These are phyloP conservation scores for Drosophila formosana DNA, from an alignment of 2,888 invertebrate species.

Conservation along the genomic window DNA sequence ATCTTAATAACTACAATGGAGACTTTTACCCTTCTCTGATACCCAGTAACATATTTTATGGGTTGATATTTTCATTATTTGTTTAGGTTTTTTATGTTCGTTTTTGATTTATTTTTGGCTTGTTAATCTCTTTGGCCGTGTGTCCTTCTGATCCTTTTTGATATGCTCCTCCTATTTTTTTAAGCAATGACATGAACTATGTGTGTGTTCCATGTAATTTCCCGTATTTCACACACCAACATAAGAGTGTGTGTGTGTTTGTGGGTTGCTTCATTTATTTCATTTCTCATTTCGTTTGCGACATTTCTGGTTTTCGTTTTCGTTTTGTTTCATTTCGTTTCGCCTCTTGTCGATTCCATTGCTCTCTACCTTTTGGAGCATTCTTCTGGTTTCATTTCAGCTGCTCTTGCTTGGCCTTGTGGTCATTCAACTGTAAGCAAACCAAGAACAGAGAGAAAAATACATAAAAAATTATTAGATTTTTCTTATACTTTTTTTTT, in stretches of 20 bases:
- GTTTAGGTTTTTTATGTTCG: slow-evolving; percentile 14
- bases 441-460: slow-evolving; percentile 58
- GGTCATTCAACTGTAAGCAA: slow-evolving; percentile 75
- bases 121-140: slow-evolving; percentile 52
- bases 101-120: slow-evolving; percentile 50
- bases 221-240: slow-evolving; percentile 19
- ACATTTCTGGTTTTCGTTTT: slow-evolving; percentile 35
- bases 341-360: slow-evolving; percentile 30
- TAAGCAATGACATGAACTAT: slow-evolving; percentile 15
- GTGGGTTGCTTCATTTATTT: slow-evolving; percentile 62
- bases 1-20: neutral
- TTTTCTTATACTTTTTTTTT: slow-evolving; percentile 42
- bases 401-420: slow-evolving; percentile 57
- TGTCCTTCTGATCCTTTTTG: slow-evolving; percentile 44
- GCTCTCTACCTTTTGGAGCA: slow-evolving; percentile 49
- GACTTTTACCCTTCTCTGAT: neutral
- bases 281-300: slow-evolving; percentile 55
- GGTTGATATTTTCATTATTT: slow-evolving; percentile 14
- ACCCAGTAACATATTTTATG: neutral
- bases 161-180: slow-evolving; percentile 10
- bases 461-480: slow-evolving; percentile 73
- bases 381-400: slow-evolving; percentile 51
- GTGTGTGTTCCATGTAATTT: slow-evolving; percentile 55
- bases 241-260: slow-evolving; percentile 32
- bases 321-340: slow-evolving; percentile 31